phyloP scores from a whole-genome alignment of 2,888 invertebrate species.

The Heliothis peltigera region DNA sequence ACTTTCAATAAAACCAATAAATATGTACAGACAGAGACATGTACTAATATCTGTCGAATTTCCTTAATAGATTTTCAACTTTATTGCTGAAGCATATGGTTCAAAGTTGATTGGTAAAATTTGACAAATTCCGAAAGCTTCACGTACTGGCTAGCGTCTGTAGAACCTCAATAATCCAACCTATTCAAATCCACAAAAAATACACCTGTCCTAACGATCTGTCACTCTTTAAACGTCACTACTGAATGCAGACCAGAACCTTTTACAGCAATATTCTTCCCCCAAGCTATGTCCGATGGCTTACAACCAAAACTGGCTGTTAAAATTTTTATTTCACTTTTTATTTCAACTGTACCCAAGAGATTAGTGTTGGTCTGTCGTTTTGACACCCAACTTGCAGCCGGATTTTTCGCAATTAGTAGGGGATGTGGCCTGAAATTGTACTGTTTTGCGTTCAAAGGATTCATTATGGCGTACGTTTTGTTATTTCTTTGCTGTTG shows the following conservation, averaged over 20 bases:
- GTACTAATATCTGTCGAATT: too few species aligned
- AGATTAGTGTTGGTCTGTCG: slow-evolving; percentile 52
- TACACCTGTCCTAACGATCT: slow-evolving; percentile 40
- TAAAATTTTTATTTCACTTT: slow-evolving; percentile 32
- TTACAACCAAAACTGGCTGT: slow-evolving; percentile 19
- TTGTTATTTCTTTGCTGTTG: background rate
- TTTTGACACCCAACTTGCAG: slow-evolving; percentile 52
- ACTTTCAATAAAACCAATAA: too few species aligned
- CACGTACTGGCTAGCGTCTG: too few species aligned
- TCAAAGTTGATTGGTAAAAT: too few species aligned
- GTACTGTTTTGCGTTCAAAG: slow-evolving; percentile 9
- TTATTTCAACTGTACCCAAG: slow-evolving; percentile 15
- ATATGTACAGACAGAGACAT: too few species aligned
- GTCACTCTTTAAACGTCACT: slow-evolving; percentile 36
- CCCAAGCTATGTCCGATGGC: slow-evolving; percentile 33
- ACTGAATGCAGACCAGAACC: slow-evolving; percentile 17
- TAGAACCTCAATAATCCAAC: background rate
- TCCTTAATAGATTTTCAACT: too few species aligned
- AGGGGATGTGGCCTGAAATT: slow-evolving; percentile 16
- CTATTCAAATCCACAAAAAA: background rate
- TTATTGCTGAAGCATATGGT: too few species aligned
- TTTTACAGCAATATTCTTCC: slow-evolving; percentile 35
- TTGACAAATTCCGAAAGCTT: too few species aligned
- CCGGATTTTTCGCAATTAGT: slow-evolving; percentile 52
- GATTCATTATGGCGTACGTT: background rate